Evolutionary conservation across 2,888 invertebrate genomes (phyloP), one percentile per base, ranked within the genome.

Genomic region (Bimastos eiseni): DNA sequence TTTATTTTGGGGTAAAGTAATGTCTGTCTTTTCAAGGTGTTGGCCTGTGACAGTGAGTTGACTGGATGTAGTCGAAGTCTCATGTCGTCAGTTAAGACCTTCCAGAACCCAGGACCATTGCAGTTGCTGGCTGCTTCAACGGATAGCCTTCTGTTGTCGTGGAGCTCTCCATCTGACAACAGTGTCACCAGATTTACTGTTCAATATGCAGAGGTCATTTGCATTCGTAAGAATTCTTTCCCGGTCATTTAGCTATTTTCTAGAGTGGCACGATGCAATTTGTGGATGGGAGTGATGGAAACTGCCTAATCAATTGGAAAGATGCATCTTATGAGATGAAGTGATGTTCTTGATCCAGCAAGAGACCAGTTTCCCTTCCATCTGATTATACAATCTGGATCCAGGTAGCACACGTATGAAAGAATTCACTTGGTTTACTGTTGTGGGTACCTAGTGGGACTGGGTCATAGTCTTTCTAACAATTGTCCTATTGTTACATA

Each of bases 181-280:
- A 86, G 86, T 8, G 37, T 86, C 37, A 36, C 21, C 11, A 19
- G 24, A 37, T 86, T 86, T 86, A 86, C 86, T 6, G 37, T 86
- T 19, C 36, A 86, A 86, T 86, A 86, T 86, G 86, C 86, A 36
- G 37, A 86, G 86, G 86, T 86, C 86, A 86, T 37, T 36, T 30
- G 21, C 86, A 36, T 21, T 37, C 36, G 86, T 86, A 86, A 37
- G 86, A 86, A 86, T 86, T n/a, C 70, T 70, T 70, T 70, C 70
- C 30, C 30, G 70, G 70, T 30, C 70, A n/a, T n/a, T 30, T n/a
- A 70, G 70, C 70, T 70, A 70, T 70, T 70, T n/a, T 70, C 30
- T n/a, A n/a, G 11, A 8, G 30, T n/a, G 30, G 70, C 70, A 70
- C 8, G 11, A n/a, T 70, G 70, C 70, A 70, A n/a, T 70, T n/a